Evolutionary conservation across 1,140 invertebrate species (phyloP), one percentile per base, ranked within the genome.

Genomic region (Muscidifurax raptorellus): DNA sequence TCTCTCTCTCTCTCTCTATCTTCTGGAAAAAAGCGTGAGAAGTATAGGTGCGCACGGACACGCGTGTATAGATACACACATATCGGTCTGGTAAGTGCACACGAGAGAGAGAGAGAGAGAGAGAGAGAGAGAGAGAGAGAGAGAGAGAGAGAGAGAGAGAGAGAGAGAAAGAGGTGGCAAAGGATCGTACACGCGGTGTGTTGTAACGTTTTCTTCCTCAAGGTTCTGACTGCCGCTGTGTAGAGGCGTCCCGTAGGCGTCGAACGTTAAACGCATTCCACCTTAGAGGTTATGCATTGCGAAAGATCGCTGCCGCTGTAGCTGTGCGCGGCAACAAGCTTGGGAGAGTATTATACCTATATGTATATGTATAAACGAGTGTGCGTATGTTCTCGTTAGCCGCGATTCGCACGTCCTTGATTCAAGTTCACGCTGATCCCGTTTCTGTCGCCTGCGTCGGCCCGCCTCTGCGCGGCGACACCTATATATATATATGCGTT

Each of bases 201-300:
- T 93, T 92, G 92, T 90, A 92, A 92, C 88, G 89, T 88, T 80
- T 80, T 93, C 90, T 92, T 93, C 90, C 89, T 92, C 92, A 93
- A 93, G 92, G 92, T 92, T 92, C 89, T 90, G 88, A 75, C 74
- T 71, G n/a, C 28, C 66, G 85, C 76, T 64, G 36, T 75, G 88
- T 92, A 91, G 88, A 92, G 91, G 91, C 91, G 91, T 93, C 92
- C 91, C 90, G 92, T 93, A 93, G 92, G 92, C 92, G 92, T 93
- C 88, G 87, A 92, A 90, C 90, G 91, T 93, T 93, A 93, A 93
- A 93, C 92, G 92, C 92, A 93, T 93, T 93, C 92, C 92, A 92
- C 85, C 90, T 92, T 92, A 93, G 91, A 93, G 92, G 92, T 92
- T 92, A 91, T 89, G 86, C 82, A 88, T 92, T 92, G 91, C 91